Conservation (phyloP, 2,797 vertebrate species). For the Sebastes wilsoni region DNA sequence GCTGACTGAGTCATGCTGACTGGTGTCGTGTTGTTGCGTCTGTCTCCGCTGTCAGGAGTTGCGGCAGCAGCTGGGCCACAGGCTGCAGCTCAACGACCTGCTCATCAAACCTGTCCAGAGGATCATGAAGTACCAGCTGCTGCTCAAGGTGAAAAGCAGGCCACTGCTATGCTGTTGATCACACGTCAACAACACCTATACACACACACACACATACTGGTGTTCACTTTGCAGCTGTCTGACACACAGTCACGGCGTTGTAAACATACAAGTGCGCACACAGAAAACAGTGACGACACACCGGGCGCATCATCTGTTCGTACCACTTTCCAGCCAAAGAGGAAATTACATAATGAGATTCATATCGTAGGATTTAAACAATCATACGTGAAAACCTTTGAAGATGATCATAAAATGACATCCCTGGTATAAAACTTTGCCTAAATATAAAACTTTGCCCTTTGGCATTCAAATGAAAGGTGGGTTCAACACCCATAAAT, state of each 20-base stretch:
- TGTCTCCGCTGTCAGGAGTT: conserved; percentile 84
- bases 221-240: conserved; percentile 36
- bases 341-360: conserved; percentile 29
- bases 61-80: conserved; percentile 95
- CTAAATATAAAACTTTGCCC: conserved; percentile 43
- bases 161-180: conserved; percentile 25
- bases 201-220: neutral
- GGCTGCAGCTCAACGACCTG: conserved; percentile 96
- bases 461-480: conserved; percentile 55
- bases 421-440: conserved; percentile 35
- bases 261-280: conserved; percentile 19
- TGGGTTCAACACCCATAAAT: conserved; percentile 56
- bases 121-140: conserved; percentile 99
- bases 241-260: conserved; percentile 21
- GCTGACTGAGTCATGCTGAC: conserved; percentile 35
- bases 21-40: conserved; percentile 32
- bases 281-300: neutral
- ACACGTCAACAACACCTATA: neutral
- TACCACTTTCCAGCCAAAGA: conserved; percentile 9
- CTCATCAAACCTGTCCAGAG: conserved; percentile 98
- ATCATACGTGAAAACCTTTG: conserved; percentile 37
- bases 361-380: conserved; percentile 18
- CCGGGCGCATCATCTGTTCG: neutral
- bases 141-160: conserved; percentile 90
- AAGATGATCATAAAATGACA: conserved; percentile 55